Evolutionary conservation across 2,888 invertebrate species (phyloP).

Genomic region (Nudaria mundana): DNA sequence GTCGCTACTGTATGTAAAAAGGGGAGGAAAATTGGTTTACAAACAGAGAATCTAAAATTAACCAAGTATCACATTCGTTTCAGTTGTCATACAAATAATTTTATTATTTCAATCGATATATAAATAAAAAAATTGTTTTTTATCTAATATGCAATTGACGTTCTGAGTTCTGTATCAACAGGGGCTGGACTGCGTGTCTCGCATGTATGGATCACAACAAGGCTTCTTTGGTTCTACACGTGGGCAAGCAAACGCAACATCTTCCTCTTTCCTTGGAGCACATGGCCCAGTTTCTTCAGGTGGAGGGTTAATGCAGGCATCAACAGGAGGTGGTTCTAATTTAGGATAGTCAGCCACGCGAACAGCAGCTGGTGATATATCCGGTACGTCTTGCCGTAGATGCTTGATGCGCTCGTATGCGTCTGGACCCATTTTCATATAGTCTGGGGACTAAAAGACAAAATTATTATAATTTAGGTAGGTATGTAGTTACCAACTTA

Average conservation of each 20-base stretch:
- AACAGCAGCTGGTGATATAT: constrained; percentile 62
- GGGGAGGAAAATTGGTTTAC: too few relatives aligned
- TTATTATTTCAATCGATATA: not conserved
- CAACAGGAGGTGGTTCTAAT: constrained; percentile 38
- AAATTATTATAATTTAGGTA: not conserved
- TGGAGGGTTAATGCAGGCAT: constrained; percentile 45
- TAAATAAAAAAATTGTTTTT: not conserved
- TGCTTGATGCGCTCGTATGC: constrained; percentile 61
- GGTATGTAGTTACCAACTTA: not conserved
- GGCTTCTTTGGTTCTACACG: constrained; percentile 52
- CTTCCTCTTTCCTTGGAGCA: constrained; percentile 50
- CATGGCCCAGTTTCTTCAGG: constrained; percentile 46
- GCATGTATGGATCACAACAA: constrained; percentile 54
- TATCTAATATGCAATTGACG: too few relatives aligned
- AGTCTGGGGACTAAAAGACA: constrained; percentile 54
- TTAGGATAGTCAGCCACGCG: constrained; percentile 48
- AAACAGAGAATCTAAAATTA: too few relatives aligned
- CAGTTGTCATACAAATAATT: not conserved
- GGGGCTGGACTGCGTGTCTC: constrained; percentile 16
- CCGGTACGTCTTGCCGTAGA: constrained; percentile 56
- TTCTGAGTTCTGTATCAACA: not conserved
- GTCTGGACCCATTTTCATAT: constrained; percentile 61
- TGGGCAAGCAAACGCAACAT: constrained; percentile 65
- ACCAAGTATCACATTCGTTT: too few relatives aligned
- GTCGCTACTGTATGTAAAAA: too few relatives aligned